These are phyloP conservation scores for Lomographa bimaculata DNA, from an alignment of 2,888 invertebrate species.

Conservation along the genomic window DNA sequence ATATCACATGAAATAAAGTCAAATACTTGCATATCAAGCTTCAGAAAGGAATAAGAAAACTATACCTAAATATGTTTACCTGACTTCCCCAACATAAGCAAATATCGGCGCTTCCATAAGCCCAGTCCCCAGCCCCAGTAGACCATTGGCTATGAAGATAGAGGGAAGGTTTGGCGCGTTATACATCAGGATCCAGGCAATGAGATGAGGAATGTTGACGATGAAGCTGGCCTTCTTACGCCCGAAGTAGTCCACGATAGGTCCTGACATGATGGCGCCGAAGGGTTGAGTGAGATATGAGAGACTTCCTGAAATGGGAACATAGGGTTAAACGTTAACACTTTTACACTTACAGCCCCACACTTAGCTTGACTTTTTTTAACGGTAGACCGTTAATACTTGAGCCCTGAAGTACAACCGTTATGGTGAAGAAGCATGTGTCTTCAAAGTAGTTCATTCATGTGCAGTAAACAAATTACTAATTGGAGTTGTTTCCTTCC, in stretches of 20 bases:
- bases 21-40: no score
- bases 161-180: constrained; percentile 68
- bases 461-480: no score
- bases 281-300: constrained; percentile 81
- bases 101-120: constrained; percentile 84
- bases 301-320: constrained; percentile 81
- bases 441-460: no score
- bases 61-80: constrained; percentile 50
- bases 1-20: no score
- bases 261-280: constrained; percentile 81
- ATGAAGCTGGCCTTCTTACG: constrained; percentile 80
- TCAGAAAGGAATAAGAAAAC: no score
- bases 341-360: no score
- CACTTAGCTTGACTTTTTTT: no score
- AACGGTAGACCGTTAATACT: no score
- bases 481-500: no score
- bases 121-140: constrained; percentile 81
- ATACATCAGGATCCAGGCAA: constrained; percentile 82
- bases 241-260: constrained; percentile 80
- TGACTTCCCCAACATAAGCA: constrained; percentile 84
- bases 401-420: no score
- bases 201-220: constrained; percentile 80
- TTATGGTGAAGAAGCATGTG: no score
- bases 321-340: no score
- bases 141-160: constrained; percentile 73